phyloP scores from a whole-genome alignment of 2,888 invertebrate genomes.

The Acleris cristana region DNA sequence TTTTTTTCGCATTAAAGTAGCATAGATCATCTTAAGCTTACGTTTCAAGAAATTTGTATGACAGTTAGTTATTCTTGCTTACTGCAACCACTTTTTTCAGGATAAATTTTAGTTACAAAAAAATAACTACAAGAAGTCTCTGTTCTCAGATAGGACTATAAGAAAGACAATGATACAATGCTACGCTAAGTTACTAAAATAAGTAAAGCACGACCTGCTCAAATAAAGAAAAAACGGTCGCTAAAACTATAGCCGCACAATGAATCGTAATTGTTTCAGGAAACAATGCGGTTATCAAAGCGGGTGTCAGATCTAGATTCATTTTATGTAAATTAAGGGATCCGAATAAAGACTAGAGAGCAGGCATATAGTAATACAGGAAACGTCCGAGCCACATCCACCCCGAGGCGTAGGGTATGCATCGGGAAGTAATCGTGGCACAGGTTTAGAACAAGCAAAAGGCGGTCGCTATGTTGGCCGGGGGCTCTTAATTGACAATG shows the following conservation, averaged over 20 bases:
- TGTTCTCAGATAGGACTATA: background rate
- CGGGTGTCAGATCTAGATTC: slow-evolving; percentile 62
- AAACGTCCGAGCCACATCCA: slow-evolving; percentile 73
- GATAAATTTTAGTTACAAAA: too few relatives aligned
- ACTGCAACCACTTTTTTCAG: too few relatives aligned
- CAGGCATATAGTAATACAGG: slow-evolving; percentile 75
- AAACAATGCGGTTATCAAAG: slow-evolving; percentile 44
- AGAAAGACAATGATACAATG: background rate
- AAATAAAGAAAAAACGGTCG: too few relatives aligned
- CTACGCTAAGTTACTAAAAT: too few relatives aligned
- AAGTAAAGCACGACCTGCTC: too few relatives aligned
- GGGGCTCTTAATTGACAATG: slow-evolving; percentile 79
- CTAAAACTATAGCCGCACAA: background rate
- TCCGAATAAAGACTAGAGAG: slow-evolving; percentile 66
- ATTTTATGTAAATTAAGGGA: slow-evolving; percentile 74
- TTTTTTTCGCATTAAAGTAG: too few relatives aligned
- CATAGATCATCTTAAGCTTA: too few relatives aligned
- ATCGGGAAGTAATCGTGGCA: slow-evolving; percentile 74
- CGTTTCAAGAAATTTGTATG: too few relatives aligned
- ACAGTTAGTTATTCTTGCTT: too few relatives aligned
- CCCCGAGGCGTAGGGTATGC: slow-evolving; percentile 73
- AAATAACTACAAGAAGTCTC: too few relatives aligned
- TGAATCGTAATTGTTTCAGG: background rate
- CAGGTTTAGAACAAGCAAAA: slow-evolving; percentile 75
- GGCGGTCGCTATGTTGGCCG: slow-evolving; percentile 72